Percentiles rank a stretch among this genome's conserved stretches.
Evolutionary conservation across 2,113 vertebrate species (phyloP).

Genomic region (Delphinus delphis): DNA sequence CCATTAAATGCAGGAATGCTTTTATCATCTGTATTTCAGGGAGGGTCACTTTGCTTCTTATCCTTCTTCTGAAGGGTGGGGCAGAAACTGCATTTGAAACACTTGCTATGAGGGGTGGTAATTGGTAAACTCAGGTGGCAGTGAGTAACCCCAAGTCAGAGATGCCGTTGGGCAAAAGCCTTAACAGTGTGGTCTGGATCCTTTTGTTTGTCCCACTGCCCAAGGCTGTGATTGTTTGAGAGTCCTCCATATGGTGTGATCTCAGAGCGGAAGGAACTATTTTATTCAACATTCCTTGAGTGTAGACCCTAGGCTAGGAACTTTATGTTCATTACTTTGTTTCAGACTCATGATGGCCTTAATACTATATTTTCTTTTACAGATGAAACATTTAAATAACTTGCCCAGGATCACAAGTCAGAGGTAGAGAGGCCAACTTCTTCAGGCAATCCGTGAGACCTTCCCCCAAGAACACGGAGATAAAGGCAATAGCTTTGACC

Average conservation of each 20-base stretch:
- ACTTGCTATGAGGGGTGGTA: neutral
- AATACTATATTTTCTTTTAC: neutral
- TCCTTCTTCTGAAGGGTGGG: neutral
- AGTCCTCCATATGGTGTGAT: fast-evolving
- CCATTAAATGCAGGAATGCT: neutral
- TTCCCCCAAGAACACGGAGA: neutral
- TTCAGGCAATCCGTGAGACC: neutral
- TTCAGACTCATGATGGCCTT: neutral
- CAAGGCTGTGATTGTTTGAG: neutral
- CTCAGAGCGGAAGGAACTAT: neutral
- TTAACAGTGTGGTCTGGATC: neutral
- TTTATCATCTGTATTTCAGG: neutral
- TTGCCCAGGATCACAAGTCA: neutral
- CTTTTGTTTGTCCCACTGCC: neutral
- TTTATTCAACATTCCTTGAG: neutral
- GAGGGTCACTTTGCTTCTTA: neutral
- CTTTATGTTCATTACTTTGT: neutral
- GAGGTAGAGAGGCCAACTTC: neutral
- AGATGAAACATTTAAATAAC: neutral
- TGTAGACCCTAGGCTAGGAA: neutral
- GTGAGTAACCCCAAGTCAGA: neutral
- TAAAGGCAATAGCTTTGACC: neutral
- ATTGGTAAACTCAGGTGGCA: neutral
- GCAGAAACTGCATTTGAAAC: neutral
- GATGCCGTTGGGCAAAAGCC: neutral